A percentile compares a stretch with the other conserved stretches of the same genome.
Evolutionary conservation across 1,140 invertebrate genomes (phyloP).

Genomic region (Catajapyx aquilonaris): DNA sequence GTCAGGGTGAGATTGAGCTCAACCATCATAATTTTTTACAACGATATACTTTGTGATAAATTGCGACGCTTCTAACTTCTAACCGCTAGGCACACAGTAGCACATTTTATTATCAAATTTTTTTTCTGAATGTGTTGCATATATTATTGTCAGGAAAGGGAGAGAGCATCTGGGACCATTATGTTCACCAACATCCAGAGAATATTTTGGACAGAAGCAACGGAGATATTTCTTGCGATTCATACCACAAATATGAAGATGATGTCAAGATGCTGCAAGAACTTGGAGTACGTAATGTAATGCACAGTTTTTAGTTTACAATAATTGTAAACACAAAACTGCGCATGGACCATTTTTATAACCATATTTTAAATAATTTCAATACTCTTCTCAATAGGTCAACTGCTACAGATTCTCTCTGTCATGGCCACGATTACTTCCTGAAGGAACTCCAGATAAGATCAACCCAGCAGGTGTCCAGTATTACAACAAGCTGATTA

Average conservation of each 20-base stretch:
- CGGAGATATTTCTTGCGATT: constrained; percentile 32
- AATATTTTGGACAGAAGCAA: constrained; percentile 23
- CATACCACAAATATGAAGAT: constrained; percentile 27
- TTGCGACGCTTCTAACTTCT: too few species aligned
- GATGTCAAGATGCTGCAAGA: constrained; percentile 24
- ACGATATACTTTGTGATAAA: too few species aligned
- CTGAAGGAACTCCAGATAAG: constrained; percentile 7
- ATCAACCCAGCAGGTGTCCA: constrained; percentile 11
- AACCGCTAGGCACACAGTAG: too few species aligned
- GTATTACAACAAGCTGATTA: constrained; percentile 12
- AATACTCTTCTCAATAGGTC: too few species aligned
- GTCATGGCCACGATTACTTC: constrained; percentile 12
- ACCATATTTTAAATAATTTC: too few species aligned
- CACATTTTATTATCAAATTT: too few species aligned
- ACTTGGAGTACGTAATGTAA: constrained; percentile 22
- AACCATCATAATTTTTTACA: too few species aligned
- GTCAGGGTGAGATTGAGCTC: too few species aligned
- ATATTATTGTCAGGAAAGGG: constrained; percentile 13
- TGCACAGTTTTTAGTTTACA: neutral
- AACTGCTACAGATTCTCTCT: constrained; percentile 11
- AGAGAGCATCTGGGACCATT: constrained; percentile 30
- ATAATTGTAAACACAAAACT: too few species aligned
- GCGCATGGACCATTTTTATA: too few species aligned
- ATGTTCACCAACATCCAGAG: constrained; percentile 19
- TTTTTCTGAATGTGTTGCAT: too few species aligned